These are phyloP conservation scores for Fregata magnificens DNA, from an alignment of 2,113 vertebrate species.

Conservation along the genomic window DNA sequence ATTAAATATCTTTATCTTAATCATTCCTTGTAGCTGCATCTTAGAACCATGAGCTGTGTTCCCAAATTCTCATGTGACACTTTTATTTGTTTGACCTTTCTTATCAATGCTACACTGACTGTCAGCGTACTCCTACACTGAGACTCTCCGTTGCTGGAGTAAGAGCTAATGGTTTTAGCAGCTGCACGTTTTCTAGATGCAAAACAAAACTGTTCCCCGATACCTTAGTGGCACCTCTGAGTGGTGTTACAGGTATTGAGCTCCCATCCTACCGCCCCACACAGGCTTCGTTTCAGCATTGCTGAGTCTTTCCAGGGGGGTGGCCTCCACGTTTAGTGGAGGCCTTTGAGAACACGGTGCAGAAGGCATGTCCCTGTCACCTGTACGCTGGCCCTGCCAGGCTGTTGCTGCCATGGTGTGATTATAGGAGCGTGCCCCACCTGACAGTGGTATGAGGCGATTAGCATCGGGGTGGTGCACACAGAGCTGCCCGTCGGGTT, in stretches of 20 bases:
- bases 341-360: rapidly evolving
- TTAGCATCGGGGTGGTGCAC: not conserved
- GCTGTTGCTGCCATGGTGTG: not conserved
- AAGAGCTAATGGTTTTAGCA: not conserved
- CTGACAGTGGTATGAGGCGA: not conserved
- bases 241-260: rapidly evolving
- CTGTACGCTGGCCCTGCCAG: not conserved
- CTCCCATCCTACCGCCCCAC: rapidly evolving
- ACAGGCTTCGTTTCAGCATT: rapidly evolving
- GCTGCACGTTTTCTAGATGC: not conserved
- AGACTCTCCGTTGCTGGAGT: not conserved
- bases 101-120: rapidly evolving
- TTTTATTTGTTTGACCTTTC: not conserved
- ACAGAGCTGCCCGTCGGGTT: not conserved
- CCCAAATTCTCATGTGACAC: rapidly evolving
- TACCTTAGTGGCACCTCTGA: not conserved
- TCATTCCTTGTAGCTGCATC: not conserved
- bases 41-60: not conserved
- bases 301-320: not conserved
- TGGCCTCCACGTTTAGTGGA: not conserved
- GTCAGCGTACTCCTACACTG: not conserved
- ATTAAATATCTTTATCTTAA: not conserved
- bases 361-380: not conserved
- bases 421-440: not conserved
- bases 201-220: not conserved